Conservation (phyloP, 2,113 vertebrate species). For the Gobiocypris rarus region DNA sequence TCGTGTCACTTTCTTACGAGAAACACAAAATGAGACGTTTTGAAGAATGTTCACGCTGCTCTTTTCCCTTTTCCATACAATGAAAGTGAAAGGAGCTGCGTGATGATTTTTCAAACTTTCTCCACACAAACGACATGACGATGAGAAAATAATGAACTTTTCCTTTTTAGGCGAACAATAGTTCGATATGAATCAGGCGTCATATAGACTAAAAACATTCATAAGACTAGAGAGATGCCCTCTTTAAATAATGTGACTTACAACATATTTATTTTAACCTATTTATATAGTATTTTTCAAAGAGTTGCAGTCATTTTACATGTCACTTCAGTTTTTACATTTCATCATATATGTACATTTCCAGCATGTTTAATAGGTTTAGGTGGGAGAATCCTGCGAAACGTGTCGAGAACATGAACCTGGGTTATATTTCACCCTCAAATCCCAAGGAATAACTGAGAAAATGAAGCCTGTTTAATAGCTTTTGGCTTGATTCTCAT, state of each 20-base stretch:
- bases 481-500: no score
- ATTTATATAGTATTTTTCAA: slow-evolving; percentile 71
- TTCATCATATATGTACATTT: slow-evolving; percentile 10
- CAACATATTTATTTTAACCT: slow-evolving; percentile 78
- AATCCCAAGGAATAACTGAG: neutral
- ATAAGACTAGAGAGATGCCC: neutral
- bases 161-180: neutral
- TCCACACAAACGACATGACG: neutral
- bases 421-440: neutral
- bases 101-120: neutral
- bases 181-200: neutral
- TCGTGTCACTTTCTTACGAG: neutral
- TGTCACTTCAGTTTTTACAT: slow-evolving; percentile 25
- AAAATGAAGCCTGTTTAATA: neutral
- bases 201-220: neutral
- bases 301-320: slow-evolving; percentile 62
- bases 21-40: neutral
- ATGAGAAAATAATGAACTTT: neutral
- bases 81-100: neutral
- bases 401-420: neutral
- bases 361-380: slow-evolving; percentile 36
- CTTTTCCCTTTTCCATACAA: neutral
- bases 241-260: slow-evolving; percentile 70
- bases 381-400: neutral
- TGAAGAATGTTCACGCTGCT: neutral